Base-by-base conservation (phyloP, 2,113 vertebrate genomes). In the Willisornis vidua region DNA sequence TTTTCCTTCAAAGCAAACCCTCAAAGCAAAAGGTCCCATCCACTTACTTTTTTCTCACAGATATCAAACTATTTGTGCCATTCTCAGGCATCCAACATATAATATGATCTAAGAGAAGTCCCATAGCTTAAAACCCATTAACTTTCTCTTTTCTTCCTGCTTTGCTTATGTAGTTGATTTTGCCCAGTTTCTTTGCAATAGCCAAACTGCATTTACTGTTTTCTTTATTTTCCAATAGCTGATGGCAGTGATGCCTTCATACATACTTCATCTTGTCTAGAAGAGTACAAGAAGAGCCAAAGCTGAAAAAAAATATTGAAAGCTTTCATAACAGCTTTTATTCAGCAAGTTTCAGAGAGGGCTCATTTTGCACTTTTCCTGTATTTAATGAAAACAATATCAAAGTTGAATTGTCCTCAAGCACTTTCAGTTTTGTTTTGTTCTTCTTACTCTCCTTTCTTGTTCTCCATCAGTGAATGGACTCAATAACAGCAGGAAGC, bases 361-460 rank as follows among this genome's bases (percentile, higher is more conserved):
- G 14, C 24, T 90, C 8, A 39, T 93, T 94, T 90, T 90, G 35
- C 52, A 94, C 72, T 87, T 95, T 85, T 84, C 70, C 49, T 51
- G 58, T 76, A 43, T 73, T 87, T 91, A 82, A 85, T 3, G 1
- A 93, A 84, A 72, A 87, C 68, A 41, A 45, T 92, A 89, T 78
- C 52, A 62, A 89, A 88, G 45, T 37, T 92, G 81, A 84, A 72
- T 74, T 92, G 73, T 95, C 73, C 54, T 90, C 82, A 75, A 89
- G 83, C 25, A 83, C 75, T 93, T 79, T 79, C 20, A 7, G 78
- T 87, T 95, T 90, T 89, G 83, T 77, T 93, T 88, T 82, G 73
- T 87, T 70, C 80, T 80, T 78, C 57, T 84, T 48, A 52, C 65
- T 67, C 43, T 86, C 59, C 35, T 76, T 81, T 87, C 80, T 74